Evolutionary conservation across 1,140 invertebrate species (phyloP).

Genomic region (Plodia interpunctella): DNA sequence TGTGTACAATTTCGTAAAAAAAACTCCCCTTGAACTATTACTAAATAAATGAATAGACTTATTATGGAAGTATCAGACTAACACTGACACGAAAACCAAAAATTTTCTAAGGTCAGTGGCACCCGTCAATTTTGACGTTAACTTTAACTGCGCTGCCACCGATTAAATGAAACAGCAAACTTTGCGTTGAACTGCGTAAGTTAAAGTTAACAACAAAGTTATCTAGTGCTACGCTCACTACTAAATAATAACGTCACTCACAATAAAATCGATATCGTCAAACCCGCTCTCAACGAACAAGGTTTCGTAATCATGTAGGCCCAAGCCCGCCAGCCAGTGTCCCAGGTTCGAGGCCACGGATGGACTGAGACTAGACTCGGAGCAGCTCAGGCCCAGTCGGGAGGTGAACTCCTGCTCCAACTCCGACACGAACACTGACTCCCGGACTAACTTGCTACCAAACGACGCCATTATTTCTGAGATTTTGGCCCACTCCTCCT

Average conservation of each 20-base stretch:
- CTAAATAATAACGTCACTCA: conserved; percentile 78
- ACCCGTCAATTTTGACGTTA: no score
- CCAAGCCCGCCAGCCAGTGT: conserved; percentile 87
- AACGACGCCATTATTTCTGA: conserved; percentile 96
- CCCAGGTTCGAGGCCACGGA: conserved; percentile 78
- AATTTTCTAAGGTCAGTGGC: no score
- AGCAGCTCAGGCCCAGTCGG: conserved; percentile 79
- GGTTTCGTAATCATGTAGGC: conserved; percentile 89
- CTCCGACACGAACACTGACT: conserved; percentile 90
- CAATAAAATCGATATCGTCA: conserved; percentile 95
- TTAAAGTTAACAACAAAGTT: no score
- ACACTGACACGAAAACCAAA: no score
- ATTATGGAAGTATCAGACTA: no score
- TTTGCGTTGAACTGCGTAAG: no score
- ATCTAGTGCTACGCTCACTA: no score
- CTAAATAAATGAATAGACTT: no score
- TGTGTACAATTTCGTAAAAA: no score
- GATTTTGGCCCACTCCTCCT: conserved; percentile 96
- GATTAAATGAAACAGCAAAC: no score
- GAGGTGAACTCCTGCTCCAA: conserved; percentile 90
- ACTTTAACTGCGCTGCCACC: no score
- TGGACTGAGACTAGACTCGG: conserved; percentile 67
- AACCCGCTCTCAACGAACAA: conserved; percentile 92
- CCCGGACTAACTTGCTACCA: conserved; percentile 86
- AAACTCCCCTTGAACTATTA: no score